Evolutionary conservation across 2,888 invertebrate species (phyloP).

Genomic region (Lutraria lutraria): DNA sequence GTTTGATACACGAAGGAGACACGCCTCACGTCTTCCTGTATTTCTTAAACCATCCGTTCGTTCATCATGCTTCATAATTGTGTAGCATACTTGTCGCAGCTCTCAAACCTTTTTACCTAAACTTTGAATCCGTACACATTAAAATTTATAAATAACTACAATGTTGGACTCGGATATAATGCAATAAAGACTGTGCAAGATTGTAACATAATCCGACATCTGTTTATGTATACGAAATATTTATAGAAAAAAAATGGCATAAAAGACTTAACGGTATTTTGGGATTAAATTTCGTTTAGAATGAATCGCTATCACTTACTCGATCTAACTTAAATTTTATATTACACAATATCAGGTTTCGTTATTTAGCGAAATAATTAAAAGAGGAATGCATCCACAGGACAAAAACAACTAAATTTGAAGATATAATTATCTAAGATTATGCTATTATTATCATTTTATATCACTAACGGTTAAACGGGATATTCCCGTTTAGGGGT

Average conservation of each 20-base stretch:
- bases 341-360: neutral
- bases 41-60: too few species aligned
- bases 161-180: neutral
- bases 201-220: neutral
- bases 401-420: neutral
- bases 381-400: neutral
- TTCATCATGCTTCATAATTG: too few species aligned
- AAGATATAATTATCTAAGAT: neutral
- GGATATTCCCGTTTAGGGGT: neutral
- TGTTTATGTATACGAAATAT: neutral
- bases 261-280: neutral
- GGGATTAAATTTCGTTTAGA: slow-evolving; percentile 8
- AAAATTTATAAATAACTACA: neutral
- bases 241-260: neutral
- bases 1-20: too few species aligned
- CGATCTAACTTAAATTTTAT: neutral
- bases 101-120: too few species aligned
- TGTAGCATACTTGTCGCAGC: too few species aligned
- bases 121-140: neutral
- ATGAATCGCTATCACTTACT: slow-evolving; percentile 10
- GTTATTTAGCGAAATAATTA: neutral
- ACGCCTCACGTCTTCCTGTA: too few species aligned
- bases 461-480: neutral
- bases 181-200: neutral
- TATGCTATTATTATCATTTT: neutral